Evolutionary conservation across 2,888 invertebrate species (phyloP).

Genomic region (Subacronicta megacephala): DNA sequence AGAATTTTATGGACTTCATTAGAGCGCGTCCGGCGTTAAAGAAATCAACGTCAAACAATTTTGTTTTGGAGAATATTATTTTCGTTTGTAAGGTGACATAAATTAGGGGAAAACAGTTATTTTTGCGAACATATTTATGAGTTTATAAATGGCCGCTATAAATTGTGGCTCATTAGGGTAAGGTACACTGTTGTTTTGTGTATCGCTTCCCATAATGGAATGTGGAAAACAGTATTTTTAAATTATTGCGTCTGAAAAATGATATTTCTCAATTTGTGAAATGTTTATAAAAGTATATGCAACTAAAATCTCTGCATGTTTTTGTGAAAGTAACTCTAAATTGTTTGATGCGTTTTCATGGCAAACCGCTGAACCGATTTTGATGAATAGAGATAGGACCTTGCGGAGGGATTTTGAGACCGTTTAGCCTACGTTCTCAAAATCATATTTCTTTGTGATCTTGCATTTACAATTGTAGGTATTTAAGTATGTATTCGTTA

Average conservation of each 20-base stretch:
- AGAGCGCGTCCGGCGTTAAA: constrained; percentile 5
- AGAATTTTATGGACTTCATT: constrained; percentile 1
- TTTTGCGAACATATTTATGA: constrained; percentile 57
- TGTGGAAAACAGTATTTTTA: constrained; percentile 32
- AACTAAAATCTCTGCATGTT: no score
- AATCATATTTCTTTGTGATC: no score
- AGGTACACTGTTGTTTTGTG: constrained; percentile 34
- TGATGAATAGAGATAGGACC: no score
- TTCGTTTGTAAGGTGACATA: constrained; percentile 45
- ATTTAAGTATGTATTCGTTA: no score
- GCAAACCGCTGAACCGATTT: no score
- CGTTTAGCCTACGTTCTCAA: no score
- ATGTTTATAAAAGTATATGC: no score
- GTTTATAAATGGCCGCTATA: constrained; percentile 47
- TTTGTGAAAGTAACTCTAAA: no score
- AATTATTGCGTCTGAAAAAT: constrained; percentile 23
- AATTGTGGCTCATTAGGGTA: constrained; percentile 52
- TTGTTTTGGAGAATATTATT: constrained; percentile 25
- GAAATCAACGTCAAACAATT: constrained; percentile 13
- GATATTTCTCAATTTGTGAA: constrained; percentile 5
- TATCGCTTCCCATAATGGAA: constrained; percentile 32
- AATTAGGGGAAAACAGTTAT: constrained; percentile 48
- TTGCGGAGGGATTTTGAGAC: no score
- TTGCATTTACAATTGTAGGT: no score
- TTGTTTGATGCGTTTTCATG: no score